phyloP scores from a whole-genome alignment of 2,888 invertebrate genomes.

The Meiosimyza decipiens region DNA sequence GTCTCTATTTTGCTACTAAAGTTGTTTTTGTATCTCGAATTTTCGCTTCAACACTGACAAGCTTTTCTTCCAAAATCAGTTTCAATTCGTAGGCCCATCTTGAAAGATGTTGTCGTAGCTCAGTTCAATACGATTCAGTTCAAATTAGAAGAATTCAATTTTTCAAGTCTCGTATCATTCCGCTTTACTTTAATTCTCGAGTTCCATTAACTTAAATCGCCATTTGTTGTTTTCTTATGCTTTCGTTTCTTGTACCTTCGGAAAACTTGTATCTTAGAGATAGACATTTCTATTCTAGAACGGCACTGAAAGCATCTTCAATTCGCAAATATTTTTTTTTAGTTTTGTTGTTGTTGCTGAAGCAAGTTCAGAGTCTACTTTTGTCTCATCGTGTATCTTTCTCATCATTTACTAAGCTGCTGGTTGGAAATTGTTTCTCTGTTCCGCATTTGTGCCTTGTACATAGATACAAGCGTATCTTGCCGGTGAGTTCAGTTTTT shows the following conservation, averaged over 20 bases:
- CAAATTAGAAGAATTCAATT: background rate
- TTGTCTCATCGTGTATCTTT: slow-evolving; percentile 17
- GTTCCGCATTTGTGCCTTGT: background rate
- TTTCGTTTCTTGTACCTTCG: slow-evolving; percentile 33
- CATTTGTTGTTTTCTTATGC: slow-evolving; percentile 37
- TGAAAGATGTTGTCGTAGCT: slow-evolving; percentile 51
- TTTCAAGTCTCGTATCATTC: background rate
- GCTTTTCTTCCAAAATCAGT: slow-evolving; percentile 59
- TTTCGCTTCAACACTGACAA: slow-evolving; percentile 46
- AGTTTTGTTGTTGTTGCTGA: background rate
- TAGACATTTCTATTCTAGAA: slow-evolving; percentile 11
- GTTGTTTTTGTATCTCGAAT: slow-evolving; percentile 32
- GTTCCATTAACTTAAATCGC: slow-evolving; percentile 29
- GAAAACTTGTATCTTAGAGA: slow-evolving; percentile 25
- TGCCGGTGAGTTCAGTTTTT: slow-evolving; percentile 21
- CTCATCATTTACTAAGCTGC: background rate
- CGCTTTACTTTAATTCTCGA: slow-evolving; percentile 24
- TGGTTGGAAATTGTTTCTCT: background rate
- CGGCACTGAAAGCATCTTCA: background rate
- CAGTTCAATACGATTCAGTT: slow-evolving; percentile 11
- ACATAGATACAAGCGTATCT: slow-evolving; percentile 11
- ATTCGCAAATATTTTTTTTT: slow-evolving; percentile 9
- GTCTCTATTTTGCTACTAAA: slow-evolving; percentile 18
- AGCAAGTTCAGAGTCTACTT: slow-evolving; percentile 5
- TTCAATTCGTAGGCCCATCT: slow-evolving; percentile 55